These are phyloP conservation scores for Xestia c-nigrum DNA, from an alignment of 2,888 invertebrate species.

Conservation along the genomic window DNA sequence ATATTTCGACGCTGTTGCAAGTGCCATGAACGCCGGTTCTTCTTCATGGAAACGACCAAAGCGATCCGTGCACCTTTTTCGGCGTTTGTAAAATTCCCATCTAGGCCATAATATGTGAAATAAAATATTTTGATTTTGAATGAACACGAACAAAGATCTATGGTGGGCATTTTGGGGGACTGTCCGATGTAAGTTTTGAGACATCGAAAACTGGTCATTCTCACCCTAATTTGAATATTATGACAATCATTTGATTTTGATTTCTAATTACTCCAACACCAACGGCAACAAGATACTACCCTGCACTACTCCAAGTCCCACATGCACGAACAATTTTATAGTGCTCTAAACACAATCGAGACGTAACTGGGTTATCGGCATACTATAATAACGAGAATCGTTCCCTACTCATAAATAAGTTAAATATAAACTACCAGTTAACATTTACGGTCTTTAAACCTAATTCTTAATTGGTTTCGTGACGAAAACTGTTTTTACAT, in stretches of 20 bases:
- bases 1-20: no score
- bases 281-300: neutral
- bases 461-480: slow-evolving; percentile 60
- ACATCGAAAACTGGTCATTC: neutral
- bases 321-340: slow-evolving; percentile 40
- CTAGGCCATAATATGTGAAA: no score
- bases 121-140: no score
- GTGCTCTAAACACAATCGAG: slow-evolving; percentile 48
- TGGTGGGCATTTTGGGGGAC: no score
- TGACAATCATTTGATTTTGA: neutral
- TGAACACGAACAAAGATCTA: neutral
- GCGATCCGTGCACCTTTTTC: no score
- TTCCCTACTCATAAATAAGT: slow-evolving; percentile 51
- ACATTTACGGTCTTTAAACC: slow-evolving; percentile 59
- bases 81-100: no score
- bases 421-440: slow-evolving; percentile 57
- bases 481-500: slow-evolving; percentile 38
- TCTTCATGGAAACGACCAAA: no score
- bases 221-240: neutral
- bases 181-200: no score
- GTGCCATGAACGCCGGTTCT: no score
- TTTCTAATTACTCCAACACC: neutral
- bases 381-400: slow-evolving; percentile 27
- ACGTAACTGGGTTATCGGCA: slow-evolving; percentile 54
- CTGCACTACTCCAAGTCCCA: neutral